Base-by-base conservation (phyloP, 2,888 invertebrate genomes). In the Hydroisotoma schaefferi region DNA sequence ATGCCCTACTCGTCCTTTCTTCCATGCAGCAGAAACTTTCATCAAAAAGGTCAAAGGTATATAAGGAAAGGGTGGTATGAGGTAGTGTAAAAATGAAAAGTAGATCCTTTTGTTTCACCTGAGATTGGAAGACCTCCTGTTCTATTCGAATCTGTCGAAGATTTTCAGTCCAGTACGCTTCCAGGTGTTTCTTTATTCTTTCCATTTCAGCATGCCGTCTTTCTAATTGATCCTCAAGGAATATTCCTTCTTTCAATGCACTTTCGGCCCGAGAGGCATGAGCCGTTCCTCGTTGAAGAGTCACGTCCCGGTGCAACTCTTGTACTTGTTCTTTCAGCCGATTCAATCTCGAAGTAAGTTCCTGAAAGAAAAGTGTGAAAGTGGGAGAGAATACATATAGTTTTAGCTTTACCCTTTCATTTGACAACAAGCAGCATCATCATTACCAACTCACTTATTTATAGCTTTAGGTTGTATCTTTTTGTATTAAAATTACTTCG, bases 151-250 rank as follows among this genome's bases (percentile, higher is more conserved):
- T 81, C 63, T 85, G 79, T 76, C 86, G 85, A 26, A 87, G 76
- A 72, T 86, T 85, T 73, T 87, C 86, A 74, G 87, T 86, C 87
- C 87, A 87, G 2, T 85, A 80, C 48, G 83, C 78, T 65, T 84
- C 84, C 70, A 85, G 85, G 4, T 82, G 79, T 5, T 79, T 78
- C 56, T 82, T 78, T 73, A 84, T 78, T 48, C 83, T 77, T 61
- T 84, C 84, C 63, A 85, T 74, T 73, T 85, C 84, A 38, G 80
- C 77, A 70, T 84, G 83, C 73, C 84, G 83, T 64, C 82, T 77
- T 66, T 83, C 83, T 44, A 85, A 74, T 61, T 82, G 83, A 61
- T 84, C 82, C 70, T 84, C 84, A 40, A 85, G 74, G 46, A 82
- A 70, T 15, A 81, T 75, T 72, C 84, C 85, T 72, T 85, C 84